Base-by-base conservation (phyloP, 2,113 vertebrate genomes). In the Etheostoma cragini region DNA sequence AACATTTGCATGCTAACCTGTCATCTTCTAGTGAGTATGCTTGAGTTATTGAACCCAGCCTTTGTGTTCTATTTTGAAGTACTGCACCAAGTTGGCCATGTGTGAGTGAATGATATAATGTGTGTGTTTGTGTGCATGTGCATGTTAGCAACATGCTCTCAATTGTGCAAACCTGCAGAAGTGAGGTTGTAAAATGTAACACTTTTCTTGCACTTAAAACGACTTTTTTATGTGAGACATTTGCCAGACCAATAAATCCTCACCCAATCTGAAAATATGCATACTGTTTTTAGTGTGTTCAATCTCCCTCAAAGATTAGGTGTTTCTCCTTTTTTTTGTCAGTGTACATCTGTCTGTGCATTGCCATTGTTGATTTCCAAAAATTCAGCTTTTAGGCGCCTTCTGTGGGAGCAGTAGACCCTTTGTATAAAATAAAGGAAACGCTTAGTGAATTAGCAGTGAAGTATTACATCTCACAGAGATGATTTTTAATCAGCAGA, bases 1-100 rank as follows among this genome's bases (percentile, higher is more conserved):
- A 79, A 86, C 49, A 57, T 67, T 70, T 76, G 35, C 71, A 80
- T 74, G 66, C 78, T 16, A 61, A 71, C 72, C 76, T 60, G 80
- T 66, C 58, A 71, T 80, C 60, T 67, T 53, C 53, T 19, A 10
- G 60, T 30, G 74, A 79, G 46, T 13, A 50, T n/a, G 52, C 57
- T 82, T 77, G 75, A 85, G 24, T 67, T 72, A 73, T 16, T 75
- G 49, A 82, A 33, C 12, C 65, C 54, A 35, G 46, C n/a, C 52
- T 26, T 53, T 22, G 49, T 53, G 17, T 65, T 78, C 65, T 24
- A 76, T 72, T 45, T 63, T 57, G 4, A 49, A 17, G 42, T 56
- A 24, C 42, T 49, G 49, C 65, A 61, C 5, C 3, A 26, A 64
- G 30, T 15, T 30, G 6, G 22, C 14, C 22, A 11, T 0, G 10